Evolutionary conservation across 2,113 vertebrate species (phyloP).

Genomic region (Anser brachyrhynchus): DNA sequence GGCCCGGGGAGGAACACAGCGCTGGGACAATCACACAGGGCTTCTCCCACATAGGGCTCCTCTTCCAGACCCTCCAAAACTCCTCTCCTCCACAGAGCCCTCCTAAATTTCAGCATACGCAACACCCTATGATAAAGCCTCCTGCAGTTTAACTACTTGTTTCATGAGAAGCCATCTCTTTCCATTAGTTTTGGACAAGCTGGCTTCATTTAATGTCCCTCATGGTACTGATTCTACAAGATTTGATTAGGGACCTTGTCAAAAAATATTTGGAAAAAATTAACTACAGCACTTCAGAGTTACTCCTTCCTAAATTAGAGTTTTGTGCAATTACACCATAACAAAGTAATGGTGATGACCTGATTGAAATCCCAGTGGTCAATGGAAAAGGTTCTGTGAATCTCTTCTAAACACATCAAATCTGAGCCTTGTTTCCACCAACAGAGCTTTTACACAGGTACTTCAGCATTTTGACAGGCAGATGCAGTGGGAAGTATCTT

Average conservation of each 20-base stretch:
- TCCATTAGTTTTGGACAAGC: not conserved
- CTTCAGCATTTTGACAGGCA: not conserved
- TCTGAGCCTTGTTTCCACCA: not conserved
- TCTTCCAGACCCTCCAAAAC: not conserved
- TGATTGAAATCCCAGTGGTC: not conserved
- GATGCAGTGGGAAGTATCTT: not conserved
- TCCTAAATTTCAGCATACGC: not conserved
- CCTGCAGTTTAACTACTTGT: not conserved
- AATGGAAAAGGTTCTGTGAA: not conserved
- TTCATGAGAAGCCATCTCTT: not conserved
- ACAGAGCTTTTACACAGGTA: not conserved
- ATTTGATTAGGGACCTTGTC: not conserved
- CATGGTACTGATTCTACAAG: not conserved
- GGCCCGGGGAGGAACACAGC: accelerated
- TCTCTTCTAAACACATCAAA: not conserved
- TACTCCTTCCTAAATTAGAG: not conserved
- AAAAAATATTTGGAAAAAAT: not conserved
- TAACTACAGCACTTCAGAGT: not conserved
- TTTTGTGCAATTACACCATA: not conserved
- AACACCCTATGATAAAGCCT: accelerated
- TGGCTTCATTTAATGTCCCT: not conserved
- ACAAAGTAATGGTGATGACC: not conserved
- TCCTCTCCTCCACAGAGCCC: not conserved
- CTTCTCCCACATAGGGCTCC: not conserved
- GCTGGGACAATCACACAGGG: not conserved